Evolutionary conservation across 2,888 invertebrate genomes (phyloP), one percentile per base, ranked within the genome.

Genomic region (Ctenicera cuprea): DNA sequence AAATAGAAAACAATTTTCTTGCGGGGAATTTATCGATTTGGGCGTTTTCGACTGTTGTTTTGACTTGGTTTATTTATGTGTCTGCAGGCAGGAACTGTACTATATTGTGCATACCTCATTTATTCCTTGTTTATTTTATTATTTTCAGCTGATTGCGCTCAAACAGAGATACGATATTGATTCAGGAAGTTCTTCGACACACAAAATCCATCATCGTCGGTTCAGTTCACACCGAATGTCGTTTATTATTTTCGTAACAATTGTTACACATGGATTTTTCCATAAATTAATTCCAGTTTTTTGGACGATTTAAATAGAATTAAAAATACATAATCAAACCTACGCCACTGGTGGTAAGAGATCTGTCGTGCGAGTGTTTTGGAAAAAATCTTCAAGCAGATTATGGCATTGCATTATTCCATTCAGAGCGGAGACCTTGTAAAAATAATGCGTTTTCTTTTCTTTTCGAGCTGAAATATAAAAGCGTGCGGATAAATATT

Each of bases 401-500:
- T 54, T 54, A 30, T 14, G n/a, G 30, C 54, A 30, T 30, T 26
- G 54, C 54, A 30, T 30, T 48, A 30, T 54, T 54, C 54, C 30
- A 16, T 30, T 26, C 54, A 7, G 20, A 30, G 26, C 16, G 26
- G 48, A 48, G 48, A 7, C 9, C 12, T 16, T 54, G 54, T 54
- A 54, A 54, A 54, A 54, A 54, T 26, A 38, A 59, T 20, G 59
- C 38, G 20, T 38, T 59, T 38, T 38, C 20, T 38, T 59, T 59
- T 20, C 59, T 38, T 59, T 33, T n/a, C 38, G 11, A 45, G 59
- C 12, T 11, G 45, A 14, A 63, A 45, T 63, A 63, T 63, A 63
- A 63, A 59, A 45, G 62, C 62, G 16, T 38, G 59, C 38, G 54
- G 43, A 67, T 54, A 61, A 68, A 68, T 68, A 68, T 68, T 62